These are phyloP conservation scores for Copidosoma floridanum DNA, from an alignment of 1,140 invertebrate genomes.

Conservation along the genomic window DNA sequence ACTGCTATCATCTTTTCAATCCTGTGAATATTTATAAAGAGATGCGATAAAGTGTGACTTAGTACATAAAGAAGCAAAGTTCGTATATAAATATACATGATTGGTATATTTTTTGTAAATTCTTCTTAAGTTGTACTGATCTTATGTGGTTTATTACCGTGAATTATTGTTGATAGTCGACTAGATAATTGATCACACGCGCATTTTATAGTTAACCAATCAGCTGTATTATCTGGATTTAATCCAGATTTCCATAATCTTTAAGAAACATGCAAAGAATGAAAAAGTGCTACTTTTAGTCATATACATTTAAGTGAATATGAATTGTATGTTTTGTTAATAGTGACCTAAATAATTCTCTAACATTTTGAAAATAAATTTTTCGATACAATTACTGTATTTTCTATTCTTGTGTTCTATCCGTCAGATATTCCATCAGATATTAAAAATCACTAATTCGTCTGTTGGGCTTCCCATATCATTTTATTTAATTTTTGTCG, in stretches of 20 bases:
- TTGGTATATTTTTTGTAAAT: constrained; percentile 27
- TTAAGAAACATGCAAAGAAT: constrained; percentile 7
- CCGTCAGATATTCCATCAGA: not conserved
- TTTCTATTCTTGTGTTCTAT: too few relatives aligned
- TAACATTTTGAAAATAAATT: constrained; percentile 39
- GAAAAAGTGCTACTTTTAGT: constrained; percentile 20
- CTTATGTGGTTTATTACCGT: constrained; percentile 15
- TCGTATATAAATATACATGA: constrained; percentile 22
- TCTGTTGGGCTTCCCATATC: constrained; percentile 44
- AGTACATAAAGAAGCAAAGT: constrained; percentile 18
- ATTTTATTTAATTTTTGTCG: constrained; percentile 47
- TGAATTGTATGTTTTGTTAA: constrained; percentile 11
- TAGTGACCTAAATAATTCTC: constrained; percentile 20
- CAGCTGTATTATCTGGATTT: constrained; percentile 1
- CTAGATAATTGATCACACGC: constrained; percentile 12
- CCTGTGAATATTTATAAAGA: constrained; percentile 25
- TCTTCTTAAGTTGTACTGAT: constrained; percentile 22
- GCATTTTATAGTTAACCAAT: constrained; percentile 19
- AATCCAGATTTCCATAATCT: constrained; percentile 6
- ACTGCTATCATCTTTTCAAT: constrained; percentile 25
- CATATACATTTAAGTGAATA: constrained; percentile 3
- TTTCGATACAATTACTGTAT: too few relatives aligned
- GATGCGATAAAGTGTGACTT: constrained; percentile 22
- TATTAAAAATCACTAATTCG: constrained; percentile 46
- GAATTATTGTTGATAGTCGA: constrained; percentile 24